These are phyloP conservation scores for Ariopsis seemanni DNA, from an alignment of 2,113 vertebrate genomes.

Conservation along the genomic window DNA sequence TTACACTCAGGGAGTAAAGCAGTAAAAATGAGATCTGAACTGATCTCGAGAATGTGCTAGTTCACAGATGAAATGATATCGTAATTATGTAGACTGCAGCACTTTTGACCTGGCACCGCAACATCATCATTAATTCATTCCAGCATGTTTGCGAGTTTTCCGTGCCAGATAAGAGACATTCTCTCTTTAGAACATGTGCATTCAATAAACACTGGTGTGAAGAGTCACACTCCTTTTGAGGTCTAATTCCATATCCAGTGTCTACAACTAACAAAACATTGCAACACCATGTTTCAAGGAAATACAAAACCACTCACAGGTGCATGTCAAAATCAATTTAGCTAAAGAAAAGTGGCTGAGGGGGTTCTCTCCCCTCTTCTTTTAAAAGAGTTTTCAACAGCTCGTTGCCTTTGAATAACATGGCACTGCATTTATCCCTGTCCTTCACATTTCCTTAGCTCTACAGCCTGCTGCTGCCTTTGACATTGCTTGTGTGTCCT, in stretches of 20 bases:
- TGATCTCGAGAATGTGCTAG: conserved; percentile 22
- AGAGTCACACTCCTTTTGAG: conserved; percentile 65
- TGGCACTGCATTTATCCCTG: conserved; percentile 50
- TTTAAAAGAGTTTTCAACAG: conserved; percentile 49
- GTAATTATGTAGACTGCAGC: conserved; percentile 31
- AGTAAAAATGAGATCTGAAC: conserved; percentile 14
- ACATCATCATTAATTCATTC: conserved; percentile 27
- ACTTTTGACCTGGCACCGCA: conserved; percentile 16
- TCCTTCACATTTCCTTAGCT: conserved; percentile 68
- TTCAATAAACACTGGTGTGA: conserved; percentile 38
- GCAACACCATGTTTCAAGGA: conserved; percentile 60
- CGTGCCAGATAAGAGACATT: conserved; percentile 4
- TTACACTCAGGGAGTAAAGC: conserved; percentile 28
- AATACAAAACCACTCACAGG: conserved; percentile 52
- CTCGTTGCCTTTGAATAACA: conserved; percentile 56
- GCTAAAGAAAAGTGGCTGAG: conserved; percentile 55
- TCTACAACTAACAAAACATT: conserved; percentile 49
- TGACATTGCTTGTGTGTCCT: conserved; percentile 54
- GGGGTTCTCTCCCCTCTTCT: conserved; percentile 59
- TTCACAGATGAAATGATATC: conserved; percentile 36
- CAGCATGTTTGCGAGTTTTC: background rate
- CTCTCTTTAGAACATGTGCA: background rate
- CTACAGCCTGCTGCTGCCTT: conserved; percentile 47
- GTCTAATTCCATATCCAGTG: conserved; percentile 59
- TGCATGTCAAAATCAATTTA: conserved; percentile 57